Evolutionary conservation across 2,797 vertebrate genomes (phyloP).

Genomic region (Natrix natrix): DNA sequence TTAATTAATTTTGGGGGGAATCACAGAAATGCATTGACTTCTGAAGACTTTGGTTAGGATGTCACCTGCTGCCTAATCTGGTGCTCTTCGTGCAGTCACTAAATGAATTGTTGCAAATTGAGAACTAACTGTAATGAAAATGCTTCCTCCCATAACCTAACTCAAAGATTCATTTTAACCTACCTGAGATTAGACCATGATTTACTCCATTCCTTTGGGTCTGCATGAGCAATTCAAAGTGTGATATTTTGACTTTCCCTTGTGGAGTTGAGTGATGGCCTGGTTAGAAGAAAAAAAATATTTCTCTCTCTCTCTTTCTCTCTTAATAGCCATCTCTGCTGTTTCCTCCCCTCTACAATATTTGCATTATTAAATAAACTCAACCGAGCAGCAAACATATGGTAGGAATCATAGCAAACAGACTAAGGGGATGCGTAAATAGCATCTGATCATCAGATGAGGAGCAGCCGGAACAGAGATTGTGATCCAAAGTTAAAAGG

Average conservation of each 20-base stretch:
- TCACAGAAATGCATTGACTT: not conserved
- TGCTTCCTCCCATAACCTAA: not conserved
- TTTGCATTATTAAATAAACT: slow-evolving; percentile 5
- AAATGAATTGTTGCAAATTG: not conserved
- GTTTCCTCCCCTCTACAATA: not conserved
- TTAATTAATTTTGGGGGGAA: not conserved
- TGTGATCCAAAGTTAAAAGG: not conserved
- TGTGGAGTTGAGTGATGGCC: not conserved
- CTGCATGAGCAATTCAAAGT: not conserved
- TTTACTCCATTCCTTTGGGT: not conserved
- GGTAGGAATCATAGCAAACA: slow-evolving; percentile 21
- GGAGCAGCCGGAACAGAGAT: not conserved
- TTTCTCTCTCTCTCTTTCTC: not conserved
- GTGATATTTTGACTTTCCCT: not conserved
- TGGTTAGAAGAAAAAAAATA: not conserved
- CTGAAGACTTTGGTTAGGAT: not conserved
- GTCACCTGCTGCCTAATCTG: not conserved
- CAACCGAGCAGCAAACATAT: slow-evolving; percentile 12
- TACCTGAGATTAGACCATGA: not conserved
- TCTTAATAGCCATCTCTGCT: not conserved
- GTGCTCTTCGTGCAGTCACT: not conserved
- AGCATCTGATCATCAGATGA: not conserved
- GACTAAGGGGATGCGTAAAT: not conserved
- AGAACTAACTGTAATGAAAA: not conserved
- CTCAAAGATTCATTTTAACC: too few species aligned